Evolutionary conservation across 2,113 vertebrate genomes (phyloP).

Genomic region (Puntigrus tetrazona): DNA sequence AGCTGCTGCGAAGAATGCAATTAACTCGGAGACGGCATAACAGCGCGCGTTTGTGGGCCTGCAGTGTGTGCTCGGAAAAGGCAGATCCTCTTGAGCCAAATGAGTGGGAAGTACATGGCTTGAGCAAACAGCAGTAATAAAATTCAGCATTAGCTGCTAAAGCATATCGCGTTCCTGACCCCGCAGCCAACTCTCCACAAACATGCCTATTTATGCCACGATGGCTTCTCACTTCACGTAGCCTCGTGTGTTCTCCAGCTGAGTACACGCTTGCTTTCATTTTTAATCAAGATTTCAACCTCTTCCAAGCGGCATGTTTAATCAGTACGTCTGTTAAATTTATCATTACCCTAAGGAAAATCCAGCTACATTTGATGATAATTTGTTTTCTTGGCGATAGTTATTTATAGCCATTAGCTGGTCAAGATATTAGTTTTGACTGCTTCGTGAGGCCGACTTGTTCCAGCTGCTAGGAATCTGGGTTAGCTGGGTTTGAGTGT

Average conservation of each 20-base stretch:
- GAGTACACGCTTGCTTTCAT: neutral
- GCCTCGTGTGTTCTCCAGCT: neutral
- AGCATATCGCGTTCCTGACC: conserved; percentile 36
- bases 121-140: conserved; percentile 18
- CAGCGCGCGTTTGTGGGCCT: neutral
- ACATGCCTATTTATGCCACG: neutral
- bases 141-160: conserved; percentile 10
- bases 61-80: neutral
- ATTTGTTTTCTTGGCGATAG: neutral
- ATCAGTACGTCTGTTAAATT: neutral
- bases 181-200: conserved; percentile 10
- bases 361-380: neutral
- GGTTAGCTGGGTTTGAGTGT: neutral
- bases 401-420: neutral
- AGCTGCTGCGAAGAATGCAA: neutral
- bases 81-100: neutral
- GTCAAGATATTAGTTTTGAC: neutral
- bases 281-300: conserved; percentile 16
- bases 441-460: neutral
- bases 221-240: neutral
- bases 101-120: conserved; percentile 9
- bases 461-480: neutral
- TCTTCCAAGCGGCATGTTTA: neutral
- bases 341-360: conserved; percentile 10
- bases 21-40: neutral